These are phyloP conservation scores for Drosophila borborema DNA, from an alignment of 2,888 invertebrate genomes.

Conservation along the genomic window DNA sequence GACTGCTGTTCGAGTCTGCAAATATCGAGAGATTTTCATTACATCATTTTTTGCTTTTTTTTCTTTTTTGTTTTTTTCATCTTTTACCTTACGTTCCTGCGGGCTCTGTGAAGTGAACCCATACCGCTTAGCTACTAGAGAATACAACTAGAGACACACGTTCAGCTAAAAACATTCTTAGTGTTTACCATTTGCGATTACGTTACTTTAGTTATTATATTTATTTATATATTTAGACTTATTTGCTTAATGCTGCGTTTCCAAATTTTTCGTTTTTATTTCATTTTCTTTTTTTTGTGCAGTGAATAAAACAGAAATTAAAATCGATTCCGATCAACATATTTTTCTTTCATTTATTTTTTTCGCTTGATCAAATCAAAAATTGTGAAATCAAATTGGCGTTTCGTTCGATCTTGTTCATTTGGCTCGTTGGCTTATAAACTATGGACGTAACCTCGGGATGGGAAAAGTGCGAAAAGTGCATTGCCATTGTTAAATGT, in stretches of 20 bases:
- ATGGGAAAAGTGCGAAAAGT: conserved; percentile 85
- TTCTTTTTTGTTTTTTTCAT: conserved; percentile 10
- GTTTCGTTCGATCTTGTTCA: conserved; percentile 49
- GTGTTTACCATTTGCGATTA: conserved; percentile 53
- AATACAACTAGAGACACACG: conserved; percentile 74
- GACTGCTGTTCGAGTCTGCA: conserved; percentile 5
- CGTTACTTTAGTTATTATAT: conserved; percentile 34
- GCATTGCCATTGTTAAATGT: conserved; percentile 52
- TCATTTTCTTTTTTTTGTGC: conserved; percentile 1
- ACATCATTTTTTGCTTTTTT: conserved; percentile 21
- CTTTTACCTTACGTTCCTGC: conserved; percentile 62
- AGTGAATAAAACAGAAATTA: conserved; percentile 6
- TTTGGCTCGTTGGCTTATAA: conserved; percentile 82
- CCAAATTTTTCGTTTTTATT: background rate
- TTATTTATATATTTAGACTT: conserved; percentile 7
- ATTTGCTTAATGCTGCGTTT: conserved; percentile 9
- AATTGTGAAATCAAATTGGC: conserved; percentile 30
- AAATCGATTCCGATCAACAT: background rate
- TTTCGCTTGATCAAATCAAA: conserved; percentile 9
- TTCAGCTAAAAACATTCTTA: conserved; percentile 77
- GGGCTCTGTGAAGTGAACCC: conserved; percentile 49
- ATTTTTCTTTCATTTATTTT: background rate
- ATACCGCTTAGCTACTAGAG: conserved; percentile 68
- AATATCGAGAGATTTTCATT: conserved; percentile 26
- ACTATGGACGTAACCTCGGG: conserved; percentile 86